Base-by-base conservation (phyloP, 2,888 invertebrate genomes). In the Phymatocera aterrima region DNA sequence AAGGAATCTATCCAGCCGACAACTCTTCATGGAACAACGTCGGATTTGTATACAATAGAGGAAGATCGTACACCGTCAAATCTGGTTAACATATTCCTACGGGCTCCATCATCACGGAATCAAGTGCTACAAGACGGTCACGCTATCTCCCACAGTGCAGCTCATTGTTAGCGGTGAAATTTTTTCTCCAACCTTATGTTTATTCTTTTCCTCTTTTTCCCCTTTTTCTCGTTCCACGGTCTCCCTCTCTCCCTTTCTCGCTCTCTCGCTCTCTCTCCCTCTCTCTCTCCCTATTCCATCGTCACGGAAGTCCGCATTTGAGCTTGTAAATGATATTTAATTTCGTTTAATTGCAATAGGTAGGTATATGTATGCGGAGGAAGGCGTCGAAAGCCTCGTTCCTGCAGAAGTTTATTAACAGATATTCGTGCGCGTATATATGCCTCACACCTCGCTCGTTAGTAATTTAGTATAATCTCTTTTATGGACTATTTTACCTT, bases 41-140 rank as follows among this genome's bases (percentile, higher is more conserved):
- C 85, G 86, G 88, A 88, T 89, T 89, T 89, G 89, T 89, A 89
- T 89, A 89, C 89, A 89, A 89, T 89, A 88, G 89, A 28, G 54
- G n/a, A 84, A 85, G 86, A 89, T 88, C 88, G 87, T 88, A 88
- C n/a, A n/a, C 88, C 88, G 87, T 87, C 85, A 87, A 88, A 89
- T 88, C 87, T 87, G 86, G 85, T 84, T 85, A 84, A 86, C 84
- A 86, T 86, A 87, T 88, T 88, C 87, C 85, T 83, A n/a, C n/a
- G n/a, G 82, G 78, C 77, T 80, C 79, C 83, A 72, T 51, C 34
- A 72, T 72, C 72, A 72, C 43, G 31, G 34, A 48, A 72, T 72
- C 72, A 72, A 72, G 51, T 51, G 72, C 43, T 72, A 8, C 8
- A 48, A n/a, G 34, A 51, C 72, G 72, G 72, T 72, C 72, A 72